Percentiles rank a stretch among this genome's conserved stretches.
phyloP scores from a whole-genome alignment of 2,113 vertebrate species.

The Lampris megalopsis region DNA sequence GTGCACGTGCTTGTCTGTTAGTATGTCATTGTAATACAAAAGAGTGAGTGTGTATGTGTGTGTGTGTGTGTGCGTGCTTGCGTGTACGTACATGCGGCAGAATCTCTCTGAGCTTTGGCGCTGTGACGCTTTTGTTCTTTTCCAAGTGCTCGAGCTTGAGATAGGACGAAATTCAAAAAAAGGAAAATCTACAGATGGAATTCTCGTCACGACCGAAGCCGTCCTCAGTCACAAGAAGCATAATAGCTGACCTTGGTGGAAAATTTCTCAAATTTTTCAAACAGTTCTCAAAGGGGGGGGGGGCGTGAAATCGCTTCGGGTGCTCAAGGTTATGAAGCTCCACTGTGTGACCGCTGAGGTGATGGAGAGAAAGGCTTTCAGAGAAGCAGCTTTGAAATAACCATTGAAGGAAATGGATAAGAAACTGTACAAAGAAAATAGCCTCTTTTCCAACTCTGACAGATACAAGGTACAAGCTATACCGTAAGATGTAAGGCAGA shows the following conservation, averaged over 20 bases:
- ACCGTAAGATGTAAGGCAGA: no score
- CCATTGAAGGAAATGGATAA: slow-evolving; percentile 24
- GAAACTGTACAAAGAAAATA: slow-evolving; percentile 14
- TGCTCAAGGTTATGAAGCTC: slow-evolving; percentile 42
- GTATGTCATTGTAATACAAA: neutral
- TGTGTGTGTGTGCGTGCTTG: slow-evolving; percentile 23
- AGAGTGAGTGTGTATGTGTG: slow-evolving; percentile 16
- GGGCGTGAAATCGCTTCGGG: slow-evolving; percentile 39
- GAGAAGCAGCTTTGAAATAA: slow-evolving; percentile 35
- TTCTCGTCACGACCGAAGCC: slow-evolving; percentile 11
- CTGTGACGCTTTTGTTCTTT: neutral
- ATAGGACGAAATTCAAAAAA: neutral
- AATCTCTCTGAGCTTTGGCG: neutral
- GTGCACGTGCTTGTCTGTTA: slow-evolving; percentile 24
- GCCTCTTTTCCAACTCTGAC: slow-evolving; percentile 24
- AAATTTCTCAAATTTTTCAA: slow-evolving; percentile 47
- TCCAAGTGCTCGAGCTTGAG: neutral
- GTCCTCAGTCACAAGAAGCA: slow-evolving; percentile 36
- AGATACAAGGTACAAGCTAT: neutral
- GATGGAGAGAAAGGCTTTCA: slow-evolving; percentile 17
- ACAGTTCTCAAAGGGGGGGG: slow-evolving; percentile 16
- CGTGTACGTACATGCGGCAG: neutral
- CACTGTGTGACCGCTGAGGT: slow-evolving; percentile 7
- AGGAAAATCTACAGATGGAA: neutral
- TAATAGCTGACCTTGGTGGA: slow-evolving; percentile 44